Evolutionary conservation across 2,797 vertebrate genomes (phyloP).

Genomic region (Chrysocyon brachyurus): DNA sequence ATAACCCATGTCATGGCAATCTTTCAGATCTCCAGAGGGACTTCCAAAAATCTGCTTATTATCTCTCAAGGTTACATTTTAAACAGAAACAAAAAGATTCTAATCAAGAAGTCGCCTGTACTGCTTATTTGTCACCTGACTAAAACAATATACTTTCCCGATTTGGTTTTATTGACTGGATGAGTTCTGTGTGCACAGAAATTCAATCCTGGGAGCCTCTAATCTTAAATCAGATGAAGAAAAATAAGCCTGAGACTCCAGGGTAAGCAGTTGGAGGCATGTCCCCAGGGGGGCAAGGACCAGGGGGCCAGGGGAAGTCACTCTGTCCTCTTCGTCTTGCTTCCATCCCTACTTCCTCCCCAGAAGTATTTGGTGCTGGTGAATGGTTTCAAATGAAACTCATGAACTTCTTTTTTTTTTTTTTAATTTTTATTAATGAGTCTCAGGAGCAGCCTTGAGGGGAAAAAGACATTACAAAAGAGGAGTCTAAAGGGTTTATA

Average conservation of each 20-base stretch:
- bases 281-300: neutral
- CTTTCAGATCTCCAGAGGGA: neutral
- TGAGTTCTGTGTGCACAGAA: neutral
- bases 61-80: conserved; percentile 10
- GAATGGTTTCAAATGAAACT: neutral
- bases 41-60: neutral
- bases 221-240: neutral
- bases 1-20: neutral
- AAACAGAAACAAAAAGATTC: neutral
- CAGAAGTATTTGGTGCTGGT: neutral
- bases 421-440: neutral
- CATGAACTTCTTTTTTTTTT: neutral
- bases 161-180: neutral
- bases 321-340: neutral
- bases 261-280: neutral
- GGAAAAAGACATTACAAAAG: neutral
- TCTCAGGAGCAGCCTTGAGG: neutral
- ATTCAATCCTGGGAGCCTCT: neutral
- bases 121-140: neutral
- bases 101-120: neutral
- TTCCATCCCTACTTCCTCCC: neutral
- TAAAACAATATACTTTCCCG: neutral
- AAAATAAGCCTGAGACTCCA: neutral
- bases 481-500: neutral
- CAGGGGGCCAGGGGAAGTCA: fast-evolving